Base-by-base conservation (phyloP, 2,888 invertebrate species). In the Mythimna lalbum region DNA sequence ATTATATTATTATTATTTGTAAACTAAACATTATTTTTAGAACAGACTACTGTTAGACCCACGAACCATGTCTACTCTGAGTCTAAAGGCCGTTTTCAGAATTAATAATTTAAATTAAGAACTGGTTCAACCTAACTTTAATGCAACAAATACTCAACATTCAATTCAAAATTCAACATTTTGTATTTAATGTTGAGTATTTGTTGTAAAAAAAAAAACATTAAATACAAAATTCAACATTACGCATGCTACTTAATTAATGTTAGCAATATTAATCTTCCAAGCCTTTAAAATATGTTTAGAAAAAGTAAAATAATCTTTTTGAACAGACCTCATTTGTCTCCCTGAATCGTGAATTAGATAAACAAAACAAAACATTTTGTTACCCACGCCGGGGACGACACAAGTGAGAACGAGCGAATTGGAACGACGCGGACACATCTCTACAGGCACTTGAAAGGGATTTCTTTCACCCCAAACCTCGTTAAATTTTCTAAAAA, bases 361-460 rank as follows among this genome's bases (percentile, higher is more conserved):
- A 59, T 62, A 65, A 60, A 68, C 55, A 68, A 69, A 70, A 78
- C 56, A 82, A 76, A 78, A 71, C 61, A 80, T 65, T 39, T 76
- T 84, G 70, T 75, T 73, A 76, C 64, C 65, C 55, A 76, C 53
- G 27, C 63, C 7, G 60, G 73, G 69, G 63, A 65, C 61, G 69
- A 69, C 69, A 80, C 62, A 23, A 76, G 64, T 72, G 78, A 76
- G 84, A 68, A 70, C 67, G 63, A 61, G 76, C 31, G 79, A 85
- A 84, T 83, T 80, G 82, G 74, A 82, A 80, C 83, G 70, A 70
- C 78, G 70, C 76, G 78, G 79, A 73, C 80, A 76, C 79, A 78
- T 75, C 84, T 77, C 80, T 78, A 64, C 47, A 49, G 55, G 73
- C 74, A 78, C 86, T 84, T 79, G 64, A 83, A 78, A 76, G n/a